phyloP scores from a whole-genome alignment of 1,140 invertebrate genomes.

The Tetramorium parvispinum region DNA sequence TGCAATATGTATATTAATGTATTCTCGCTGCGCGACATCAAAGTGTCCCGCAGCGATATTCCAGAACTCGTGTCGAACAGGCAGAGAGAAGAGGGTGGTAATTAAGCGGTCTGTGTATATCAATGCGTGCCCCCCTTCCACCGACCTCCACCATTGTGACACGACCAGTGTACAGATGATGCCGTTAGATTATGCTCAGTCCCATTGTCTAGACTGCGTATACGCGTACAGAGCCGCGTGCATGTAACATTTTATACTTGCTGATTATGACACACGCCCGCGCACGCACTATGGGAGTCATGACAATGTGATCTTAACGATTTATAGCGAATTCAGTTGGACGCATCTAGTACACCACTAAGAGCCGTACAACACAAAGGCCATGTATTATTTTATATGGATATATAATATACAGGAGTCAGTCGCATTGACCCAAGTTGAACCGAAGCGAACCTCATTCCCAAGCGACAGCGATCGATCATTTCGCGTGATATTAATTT shows the following conservation, averaged over 20 bases:
- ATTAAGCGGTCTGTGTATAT: conserved; percentile 60
- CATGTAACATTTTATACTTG: conserved; percentile 24
- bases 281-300: conserved; percentile 1
- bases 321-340: background rate
- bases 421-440: background rate
- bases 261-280: background rate
- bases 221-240: background rate
- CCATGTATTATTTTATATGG: background rate
- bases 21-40: conserved; percentile 22
- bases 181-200: conserved; percentile 51
- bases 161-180: conserved; percentile 28
- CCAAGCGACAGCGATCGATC: background rate
- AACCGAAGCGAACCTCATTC: background rate
- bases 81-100: conserved; percentile 10
- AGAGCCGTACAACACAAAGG: background rate
- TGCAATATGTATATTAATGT: background rate
- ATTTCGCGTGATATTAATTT: conserved; percentile 21
- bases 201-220: conserved; percentile 18
- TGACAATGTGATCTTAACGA: background rate
- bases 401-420: background rate
- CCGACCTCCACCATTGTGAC: conserved; percentile 20
- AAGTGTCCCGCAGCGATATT: conserved; percentile 49
- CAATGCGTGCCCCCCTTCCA: background rate
- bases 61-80: conserved; percentile 42
- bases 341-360: background rate